Evolutionary conservation across 2,113 vertebrate genomes (phyloP), one percentile per base, ranked within the genome.

Genomic region (Promerops cafer): DNA sequence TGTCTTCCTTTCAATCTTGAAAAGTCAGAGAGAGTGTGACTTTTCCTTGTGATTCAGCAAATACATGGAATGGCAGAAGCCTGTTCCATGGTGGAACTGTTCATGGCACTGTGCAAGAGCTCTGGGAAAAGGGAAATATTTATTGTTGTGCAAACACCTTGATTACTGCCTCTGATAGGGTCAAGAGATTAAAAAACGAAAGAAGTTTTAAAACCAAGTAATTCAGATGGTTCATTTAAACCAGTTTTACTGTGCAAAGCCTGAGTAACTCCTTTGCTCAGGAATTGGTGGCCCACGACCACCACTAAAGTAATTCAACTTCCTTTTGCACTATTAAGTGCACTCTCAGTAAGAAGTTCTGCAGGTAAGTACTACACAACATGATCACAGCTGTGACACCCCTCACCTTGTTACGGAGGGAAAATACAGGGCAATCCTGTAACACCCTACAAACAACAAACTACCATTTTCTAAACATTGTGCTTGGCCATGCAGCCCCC

Each of bases 51-150:
- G 60, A 64, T 83, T 71, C 72, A 64, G 68, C 26, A 66, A 68
- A 64, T 10, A 19, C 1, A 10, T 4, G 37, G 81, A 44, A 49
- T 31, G 52, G 69, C 47, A 83, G 82, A 52, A 16, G 42, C 10
- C 9, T 0, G 0, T 44, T 47, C 21, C 42, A n/a, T 10, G 50
- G 37, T 28, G 37, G 47, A 50, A 52, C 33, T 47, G 26, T 22
- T 70, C 31, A 21, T 10, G 44, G 26, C 12, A n/a, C 22, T 0
- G 6, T 42, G 60, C 19, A 60, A 1, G 21, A 80, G 42, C 71
- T 74, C 42, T 61, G 33, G 30, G 65, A 80, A 64, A 56, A 64
- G 13, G 13, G 35, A 66, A 86, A 68, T 21, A 64, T 54, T 66
- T 33, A 23, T 57, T 66, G 23, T 63, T 87, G 31, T 70, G 79